A percentile compares a stretch with the other conserved stretches of the same genome.
Conservation (phyloP, 2,888 invertebrate genomes). For the Ophonus ardosiacus region DNA sequence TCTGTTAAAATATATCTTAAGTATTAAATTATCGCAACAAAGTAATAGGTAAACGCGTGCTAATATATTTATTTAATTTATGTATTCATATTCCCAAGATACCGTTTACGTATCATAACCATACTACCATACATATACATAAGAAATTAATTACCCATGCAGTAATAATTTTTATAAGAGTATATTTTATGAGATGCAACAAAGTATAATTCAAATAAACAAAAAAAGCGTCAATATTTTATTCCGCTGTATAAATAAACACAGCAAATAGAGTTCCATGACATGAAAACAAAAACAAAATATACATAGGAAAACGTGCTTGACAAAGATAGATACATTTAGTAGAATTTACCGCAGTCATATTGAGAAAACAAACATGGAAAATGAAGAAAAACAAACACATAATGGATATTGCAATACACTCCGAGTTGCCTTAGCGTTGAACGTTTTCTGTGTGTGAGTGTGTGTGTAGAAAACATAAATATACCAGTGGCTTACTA, state of each 20-base stretch:
- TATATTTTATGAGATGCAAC: conserved; percentile 7
- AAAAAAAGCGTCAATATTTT: conserved; percentile 6
- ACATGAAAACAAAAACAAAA: conserved; percentile 23
- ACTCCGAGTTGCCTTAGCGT: not conserved
- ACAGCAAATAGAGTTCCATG: conserved; percentile 25
- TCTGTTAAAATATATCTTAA: too few species aligned
- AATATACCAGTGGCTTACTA: conserved; percentile 61
- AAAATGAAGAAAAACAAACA: conserved; percentile 58
- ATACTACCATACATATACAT: not conserved
- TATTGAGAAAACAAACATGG: conserved; percentile 57
- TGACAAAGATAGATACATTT: conserved; percentile 42
- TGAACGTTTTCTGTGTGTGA: conserved; percentile 24
- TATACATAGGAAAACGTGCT: conserved; percentile 42
- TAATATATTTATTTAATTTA: not conserved
- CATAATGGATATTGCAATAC: conserved; percentile 59
- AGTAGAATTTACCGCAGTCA: conserved; percentile 55
- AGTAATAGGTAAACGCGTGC: too few species aligned
- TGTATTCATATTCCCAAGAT: not conserved
- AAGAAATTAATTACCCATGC: not conserved
- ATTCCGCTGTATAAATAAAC: conserved; percentile 20
- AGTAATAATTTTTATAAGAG: not conserved
- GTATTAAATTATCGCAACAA: too few species aligned
- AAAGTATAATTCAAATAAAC: conserved; percentile 29
- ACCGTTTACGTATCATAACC: not conserved
- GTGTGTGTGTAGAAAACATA: conserved; percentile 55